Evolutionary conservation across 2,888 invertebrate species (phyloP).

Genomic region (Eupithecia pulchellata): DNA sequence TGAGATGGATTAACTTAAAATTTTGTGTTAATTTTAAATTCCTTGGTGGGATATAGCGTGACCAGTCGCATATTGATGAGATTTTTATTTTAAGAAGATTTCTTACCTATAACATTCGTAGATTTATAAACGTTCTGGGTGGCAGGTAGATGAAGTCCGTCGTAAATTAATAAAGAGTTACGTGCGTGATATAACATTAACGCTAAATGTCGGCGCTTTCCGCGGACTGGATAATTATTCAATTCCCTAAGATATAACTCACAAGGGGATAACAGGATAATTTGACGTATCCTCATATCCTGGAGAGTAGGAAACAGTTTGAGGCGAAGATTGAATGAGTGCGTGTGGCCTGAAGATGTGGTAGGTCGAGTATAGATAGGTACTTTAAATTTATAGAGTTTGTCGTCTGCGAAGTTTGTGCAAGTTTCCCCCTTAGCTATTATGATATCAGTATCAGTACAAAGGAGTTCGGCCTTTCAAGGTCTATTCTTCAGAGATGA

Average conservation of each 20-base stretch:
- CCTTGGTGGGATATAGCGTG: not conserved
- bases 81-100: not conserved
- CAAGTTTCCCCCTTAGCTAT: not conserved
- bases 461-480: no score
- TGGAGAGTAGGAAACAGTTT: constrained; percentile 23
- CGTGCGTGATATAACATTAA: not conserved
- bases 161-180: constrained; percentile 3
- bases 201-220: constrained; percentile 8
- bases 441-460: not conserved
- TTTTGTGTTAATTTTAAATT: no score
- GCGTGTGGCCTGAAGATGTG: constrained; percentile 4
- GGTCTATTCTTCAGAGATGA: no score
- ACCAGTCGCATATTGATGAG: not conserved
- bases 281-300: constrained; percentile 28
- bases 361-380: not conserved
- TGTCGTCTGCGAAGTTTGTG: not conserved
- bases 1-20: no score
- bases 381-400: not conserved
- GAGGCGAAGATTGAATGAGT: constrained; percentile 21
- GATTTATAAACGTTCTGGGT: not conserved
- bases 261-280: constrained; percentile 30
- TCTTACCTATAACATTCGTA: not conserved
- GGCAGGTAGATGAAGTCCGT: not conserved
- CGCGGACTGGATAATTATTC: constrained; percentile 19
- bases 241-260: constrained; percentile 24